Percentiles rank a stretch among this genome's conserved stretches.
phyloP scores from a whole-genome alignment of 2,113 vertebrate genomes.

The Dromiciops gliroides region DNA sequence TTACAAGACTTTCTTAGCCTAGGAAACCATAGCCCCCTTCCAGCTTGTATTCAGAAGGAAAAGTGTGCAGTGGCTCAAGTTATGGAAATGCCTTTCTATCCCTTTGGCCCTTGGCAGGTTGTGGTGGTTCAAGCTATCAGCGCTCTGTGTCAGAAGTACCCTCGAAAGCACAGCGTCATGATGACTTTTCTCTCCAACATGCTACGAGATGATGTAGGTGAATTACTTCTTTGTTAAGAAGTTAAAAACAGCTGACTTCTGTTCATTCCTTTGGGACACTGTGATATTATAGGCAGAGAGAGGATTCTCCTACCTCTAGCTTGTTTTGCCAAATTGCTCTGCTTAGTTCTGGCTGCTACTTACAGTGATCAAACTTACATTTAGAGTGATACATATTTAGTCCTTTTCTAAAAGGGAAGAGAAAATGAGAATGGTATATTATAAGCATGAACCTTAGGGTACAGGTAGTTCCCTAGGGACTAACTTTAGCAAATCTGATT shows the following conservation, averaged over 20 bases:
- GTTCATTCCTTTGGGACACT: not conserved
- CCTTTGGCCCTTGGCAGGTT: slow-evolving; percentile 85
- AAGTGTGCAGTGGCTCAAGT: not conserved
- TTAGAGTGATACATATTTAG: not conserved
- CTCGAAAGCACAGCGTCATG: slow-evolving; percentile 97
- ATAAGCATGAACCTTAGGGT: slow-evolving; percentile 14
- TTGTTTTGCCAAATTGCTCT: not conserved
- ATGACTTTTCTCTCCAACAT: slow-evolving; percentile 99
- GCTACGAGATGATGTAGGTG: slow-evolving; percentile 96
- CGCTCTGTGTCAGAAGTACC: slow-evolving; percentile 98
- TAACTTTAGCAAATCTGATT: slow-evolving; percentile 10
- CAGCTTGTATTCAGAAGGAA: not conserved
- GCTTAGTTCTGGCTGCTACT: not conserved
- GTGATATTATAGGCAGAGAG: slow-evolving; percentile 2
- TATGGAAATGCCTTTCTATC: not conserved
- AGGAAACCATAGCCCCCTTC: not conserved
- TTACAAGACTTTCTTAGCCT: not conserved
- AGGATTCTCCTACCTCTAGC: slow-evolving; percentile 2
- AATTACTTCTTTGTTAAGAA: not conserved
- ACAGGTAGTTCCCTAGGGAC: slow-evolving; percentile 28
- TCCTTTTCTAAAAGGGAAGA: slow-evolving; percentile 27
- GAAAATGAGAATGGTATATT: slow-evolving; percentile 47
- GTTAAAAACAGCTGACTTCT: not conserved
- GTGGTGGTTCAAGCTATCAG: slow-evolving; percentile 99
- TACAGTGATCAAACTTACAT: not conserved